A percentile compares a stretch with the other conserved stretches of the same genome.
These are phyloP conservation scores for Astreopora myriophthalma DNA, from an alignment of 64 coral and sea anemone species.

Conservation along the genomic window DNA sequence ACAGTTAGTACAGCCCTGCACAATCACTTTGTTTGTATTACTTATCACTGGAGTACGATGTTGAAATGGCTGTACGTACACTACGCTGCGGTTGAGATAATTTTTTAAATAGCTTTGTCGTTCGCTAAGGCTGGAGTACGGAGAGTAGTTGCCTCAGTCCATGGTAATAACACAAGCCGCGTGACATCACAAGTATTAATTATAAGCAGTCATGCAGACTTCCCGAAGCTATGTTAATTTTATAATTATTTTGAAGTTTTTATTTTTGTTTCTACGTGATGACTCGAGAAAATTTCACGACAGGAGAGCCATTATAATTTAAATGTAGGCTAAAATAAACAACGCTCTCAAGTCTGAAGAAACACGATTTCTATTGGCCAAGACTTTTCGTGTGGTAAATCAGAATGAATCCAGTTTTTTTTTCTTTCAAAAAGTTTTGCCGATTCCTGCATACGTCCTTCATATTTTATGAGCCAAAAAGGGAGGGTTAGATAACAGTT, in stretches of 20 bases:
- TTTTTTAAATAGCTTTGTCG: no score
- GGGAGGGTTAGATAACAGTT: background rate
- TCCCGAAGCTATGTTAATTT: background rate
- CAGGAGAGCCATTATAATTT: background rate
- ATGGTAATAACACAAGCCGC: background rate
- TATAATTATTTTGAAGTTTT: conserved; percentile 8
- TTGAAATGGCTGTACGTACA: background rate
- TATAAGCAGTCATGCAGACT: background rate
- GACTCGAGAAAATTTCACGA: conserved; percentile 5
- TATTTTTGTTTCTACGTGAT: background rate
- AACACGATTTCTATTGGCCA: background rate
- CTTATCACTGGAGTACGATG: background rate
- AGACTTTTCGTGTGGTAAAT: background rate
- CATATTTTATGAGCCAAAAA: conserved; percentile 23
- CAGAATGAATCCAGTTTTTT: no score
- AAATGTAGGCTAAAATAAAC: background rate
- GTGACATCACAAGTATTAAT: background rate
- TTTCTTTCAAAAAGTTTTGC: background rate
- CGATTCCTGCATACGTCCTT: background rate
- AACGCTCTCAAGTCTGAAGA: background rate
- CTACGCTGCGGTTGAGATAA: background rate
- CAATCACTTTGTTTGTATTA: no score
- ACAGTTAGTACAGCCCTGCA: no score
- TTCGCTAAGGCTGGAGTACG: background rate
- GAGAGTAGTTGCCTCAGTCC: background rate